These are phyloP conservation scores for Drosophila austrosaltans DNA, from an alignment of 2,888 invertebrate species.

Conservation along the genomic window DNA sequence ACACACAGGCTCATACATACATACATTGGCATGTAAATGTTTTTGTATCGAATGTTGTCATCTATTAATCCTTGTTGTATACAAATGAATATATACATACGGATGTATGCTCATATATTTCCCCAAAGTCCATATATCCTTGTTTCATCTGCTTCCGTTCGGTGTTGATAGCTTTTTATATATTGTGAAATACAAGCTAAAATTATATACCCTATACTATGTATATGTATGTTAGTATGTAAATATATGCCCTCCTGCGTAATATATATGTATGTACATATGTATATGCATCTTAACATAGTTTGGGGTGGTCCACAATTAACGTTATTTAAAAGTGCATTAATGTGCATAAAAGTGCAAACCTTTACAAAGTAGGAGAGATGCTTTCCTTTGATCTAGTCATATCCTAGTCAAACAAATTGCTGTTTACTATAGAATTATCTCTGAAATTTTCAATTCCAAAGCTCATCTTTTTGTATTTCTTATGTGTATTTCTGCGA, in stretches of 20 bases:
- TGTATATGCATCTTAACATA: no score
- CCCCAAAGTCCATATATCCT: background rate
- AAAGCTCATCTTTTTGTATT: no score
- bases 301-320: background rate
- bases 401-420: no score
- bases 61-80: constrained; percentile 8
- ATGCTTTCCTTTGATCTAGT: no score
- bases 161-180: background rate
- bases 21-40: background rate
- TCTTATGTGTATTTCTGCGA: no score
- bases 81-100: background rate
- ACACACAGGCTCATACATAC: background rate
- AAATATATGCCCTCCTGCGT: background rate
- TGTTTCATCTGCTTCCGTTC: background rate
- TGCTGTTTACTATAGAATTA: no score
- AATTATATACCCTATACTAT: background rate
- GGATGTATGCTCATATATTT: background rate
- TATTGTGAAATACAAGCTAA: background rate
- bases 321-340: background rate
- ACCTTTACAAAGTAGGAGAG: no score
- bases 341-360: background rate
- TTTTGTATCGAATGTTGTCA: constrained; percentile 2
- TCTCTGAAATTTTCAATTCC: no score
- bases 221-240: background rate
- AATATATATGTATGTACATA: no score